phyloP scores from a whole-genome alignment of 2,797 vertebrate genomes.

The Mustela erminea region DNA sequence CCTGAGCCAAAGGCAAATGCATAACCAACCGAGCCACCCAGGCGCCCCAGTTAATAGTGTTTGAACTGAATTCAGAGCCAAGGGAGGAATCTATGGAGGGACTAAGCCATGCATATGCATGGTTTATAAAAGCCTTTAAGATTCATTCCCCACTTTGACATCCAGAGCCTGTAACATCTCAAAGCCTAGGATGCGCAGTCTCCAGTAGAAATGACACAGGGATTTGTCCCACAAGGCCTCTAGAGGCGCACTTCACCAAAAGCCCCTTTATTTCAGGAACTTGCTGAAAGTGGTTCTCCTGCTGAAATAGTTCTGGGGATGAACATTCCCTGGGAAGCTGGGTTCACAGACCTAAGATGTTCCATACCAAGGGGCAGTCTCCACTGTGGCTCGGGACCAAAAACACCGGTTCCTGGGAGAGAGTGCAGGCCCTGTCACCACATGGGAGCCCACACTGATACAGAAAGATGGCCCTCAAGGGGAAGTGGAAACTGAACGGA shows the following conservation, averaged over 20 bases:
- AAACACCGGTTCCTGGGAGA: neutral
- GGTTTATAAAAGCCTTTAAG: too few species aligned
- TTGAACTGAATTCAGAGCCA: too few species aligned
- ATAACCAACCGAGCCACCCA: too few species aligned
- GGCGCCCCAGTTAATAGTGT: fast-evolving
- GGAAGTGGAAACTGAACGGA: neutral
- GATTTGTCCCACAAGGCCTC: neutral
- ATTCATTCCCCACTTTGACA: too few species aligned
- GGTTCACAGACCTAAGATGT: neutral
- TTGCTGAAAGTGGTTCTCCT: neutral
- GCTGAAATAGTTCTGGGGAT: neutral
- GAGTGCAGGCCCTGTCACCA: too few species aligned
- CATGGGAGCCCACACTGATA: neutral
- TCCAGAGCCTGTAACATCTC: too few species aligned
- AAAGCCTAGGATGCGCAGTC: neutral
- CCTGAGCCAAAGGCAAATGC: too few species aligned
- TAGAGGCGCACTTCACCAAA: neutral
- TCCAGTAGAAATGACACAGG: neutral
- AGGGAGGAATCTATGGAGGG: too few species aligned
- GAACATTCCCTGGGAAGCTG: neutral
- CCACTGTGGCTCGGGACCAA: neutral
- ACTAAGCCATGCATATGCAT: too few species aligned
- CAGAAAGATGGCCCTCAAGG: neutral
- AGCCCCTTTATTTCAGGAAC: neutral
- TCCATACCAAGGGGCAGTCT: neutral